Conservation (phyloP, 2,888 invertebrate species). For the Tachina grossa region DNA sequence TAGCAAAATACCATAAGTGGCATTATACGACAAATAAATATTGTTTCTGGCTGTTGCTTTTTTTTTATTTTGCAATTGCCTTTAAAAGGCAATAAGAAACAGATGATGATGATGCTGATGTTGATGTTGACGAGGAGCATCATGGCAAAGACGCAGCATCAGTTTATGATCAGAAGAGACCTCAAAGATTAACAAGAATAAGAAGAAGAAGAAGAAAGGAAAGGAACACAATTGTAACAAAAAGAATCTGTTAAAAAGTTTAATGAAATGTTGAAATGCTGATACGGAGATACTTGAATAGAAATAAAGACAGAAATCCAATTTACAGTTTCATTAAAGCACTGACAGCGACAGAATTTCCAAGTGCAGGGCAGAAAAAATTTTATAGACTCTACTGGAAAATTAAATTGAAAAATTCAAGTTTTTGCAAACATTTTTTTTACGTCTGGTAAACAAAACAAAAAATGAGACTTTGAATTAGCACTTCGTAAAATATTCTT, state of each 20-base stretch:
- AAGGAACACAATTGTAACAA: conserved; percentile 25
- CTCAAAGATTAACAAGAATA: conserved; percentile 49
- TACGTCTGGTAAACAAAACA: too few species aligned
- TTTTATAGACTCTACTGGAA: neutral
- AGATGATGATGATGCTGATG: conserved; percentile 21
- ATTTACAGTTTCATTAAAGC: conserved; percentile 67
- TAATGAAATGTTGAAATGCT: conserved; percentile 67
- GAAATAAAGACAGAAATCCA: conserved; percentile 56
- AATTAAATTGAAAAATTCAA: neutral
- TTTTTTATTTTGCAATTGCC: conserved; percentile 49
- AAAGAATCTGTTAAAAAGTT: conserved; percentile 64
- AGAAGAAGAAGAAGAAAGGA: neutral
- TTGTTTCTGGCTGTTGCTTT: conserved; percentile 12
- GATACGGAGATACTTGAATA: conserved; percentile 40
- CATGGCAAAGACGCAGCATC: conserved; percentile 39
- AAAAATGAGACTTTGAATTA: too few species aligned
- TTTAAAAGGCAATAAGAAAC: conserved; percentile 57
- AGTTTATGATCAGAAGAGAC: conserved; percentile 58
- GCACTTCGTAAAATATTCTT: too few species aligned
- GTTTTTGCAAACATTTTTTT: neutral
- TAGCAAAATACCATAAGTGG: conserved; percentile 67
- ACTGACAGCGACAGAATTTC: conserved; percentile 15
- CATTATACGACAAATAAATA: conserved; percentile 62
- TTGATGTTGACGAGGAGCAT: conserved; percentile 20
- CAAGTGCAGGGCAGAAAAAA: conserved; percentile 12